Conservation (phyloP, 2,797 vertebrate species). For the Furcifer pardalis region DNA sequence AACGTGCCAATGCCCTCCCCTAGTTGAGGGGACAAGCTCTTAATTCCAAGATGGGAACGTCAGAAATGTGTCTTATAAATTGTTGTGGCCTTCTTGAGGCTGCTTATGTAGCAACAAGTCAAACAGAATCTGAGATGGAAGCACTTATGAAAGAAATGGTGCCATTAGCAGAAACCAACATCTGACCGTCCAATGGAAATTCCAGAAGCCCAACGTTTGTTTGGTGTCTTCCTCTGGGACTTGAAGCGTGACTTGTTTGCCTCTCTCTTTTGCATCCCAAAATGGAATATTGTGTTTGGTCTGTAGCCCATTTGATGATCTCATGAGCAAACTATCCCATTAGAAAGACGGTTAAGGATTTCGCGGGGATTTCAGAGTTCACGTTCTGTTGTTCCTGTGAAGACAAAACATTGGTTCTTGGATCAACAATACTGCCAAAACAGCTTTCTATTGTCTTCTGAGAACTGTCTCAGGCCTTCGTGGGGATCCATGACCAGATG, state of each 20-base stretch:
- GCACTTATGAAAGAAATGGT: background rate
- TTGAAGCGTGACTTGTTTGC: background rate
- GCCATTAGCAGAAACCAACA: background rate
- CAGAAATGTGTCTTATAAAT: background rate
- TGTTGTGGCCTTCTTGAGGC: background rate
- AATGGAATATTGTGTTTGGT: background rate
- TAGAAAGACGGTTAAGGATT: background rate
- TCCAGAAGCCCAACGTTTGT: background rate
- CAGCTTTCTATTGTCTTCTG: background rate
- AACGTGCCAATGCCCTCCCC: background rate
- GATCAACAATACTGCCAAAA: background rate
- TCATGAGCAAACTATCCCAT: background rate
- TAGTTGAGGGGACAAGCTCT: background rate
- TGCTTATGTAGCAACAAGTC: background rate
- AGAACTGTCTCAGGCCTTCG: too few relatives aligned
- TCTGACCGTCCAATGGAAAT: conserved; percentile 1
- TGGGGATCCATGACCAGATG: too few relatives aligned
- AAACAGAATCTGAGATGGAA: conserved; percentile 10
- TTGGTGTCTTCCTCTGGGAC: background rate
- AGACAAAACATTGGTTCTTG: too few relatives aligned
- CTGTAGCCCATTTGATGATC: background rate
- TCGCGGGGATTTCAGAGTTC: background rate
- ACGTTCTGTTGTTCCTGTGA: background rate
- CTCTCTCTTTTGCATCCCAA: background rate
- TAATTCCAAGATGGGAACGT: background rate